Percentiles rank a stretch among this genome's conserved stretches.
Conservation (phyloP, 2,888 invertebrate species). For the Epinotia ramella region DNA sequence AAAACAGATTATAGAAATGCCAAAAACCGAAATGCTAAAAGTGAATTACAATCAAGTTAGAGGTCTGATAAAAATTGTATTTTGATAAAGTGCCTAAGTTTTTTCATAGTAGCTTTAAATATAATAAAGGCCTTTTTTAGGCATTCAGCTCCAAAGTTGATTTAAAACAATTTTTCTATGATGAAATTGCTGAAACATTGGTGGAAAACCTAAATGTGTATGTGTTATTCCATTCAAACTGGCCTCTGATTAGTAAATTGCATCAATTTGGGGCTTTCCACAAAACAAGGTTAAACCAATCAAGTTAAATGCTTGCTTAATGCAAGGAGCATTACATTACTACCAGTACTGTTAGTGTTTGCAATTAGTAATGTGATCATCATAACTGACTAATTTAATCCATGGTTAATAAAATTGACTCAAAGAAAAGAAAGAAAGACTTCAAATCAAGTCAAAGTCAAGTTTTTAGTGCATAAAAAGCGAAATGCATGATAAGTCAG, state of each 20-base stretch:
- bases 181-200: background rate
- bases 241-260: slow-evolving; percentile 17
- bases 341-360: background rate
- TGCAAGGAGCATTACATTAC: background rate
- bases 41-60: background rate
- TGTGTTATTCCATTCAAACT: background rate
- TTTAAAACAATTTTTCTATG: background rate
- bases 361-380: background rate
- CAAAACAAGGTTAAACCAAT: slow-evolving; percentile 16
- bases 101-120: background rate
- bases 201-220: background rate
- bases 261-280: slow-evolving; percentile 24
- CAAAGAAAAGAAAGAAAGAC: too few species aligned
- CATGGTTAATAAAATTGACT: background rate
- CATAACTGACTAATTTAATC: background rate
- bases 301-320: background rate
- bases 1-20: background rate
- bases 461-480: too few species aligned
- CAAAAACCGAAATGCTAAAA: background rate
- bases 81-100: background rate
- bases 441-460: too few species aligned
- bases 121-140: too few species aligned
- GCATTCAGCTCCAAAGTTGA: too few species aligned
- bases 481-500: too few species aligned
- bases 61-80: background rate